Percentiles rank a stretch among this genome's conserved stretches.
Evolutionary conservation across 2,113 vertebrate genomes (phyloP).

Genomic region (Sarotherodon lohbergeri): DNA sequence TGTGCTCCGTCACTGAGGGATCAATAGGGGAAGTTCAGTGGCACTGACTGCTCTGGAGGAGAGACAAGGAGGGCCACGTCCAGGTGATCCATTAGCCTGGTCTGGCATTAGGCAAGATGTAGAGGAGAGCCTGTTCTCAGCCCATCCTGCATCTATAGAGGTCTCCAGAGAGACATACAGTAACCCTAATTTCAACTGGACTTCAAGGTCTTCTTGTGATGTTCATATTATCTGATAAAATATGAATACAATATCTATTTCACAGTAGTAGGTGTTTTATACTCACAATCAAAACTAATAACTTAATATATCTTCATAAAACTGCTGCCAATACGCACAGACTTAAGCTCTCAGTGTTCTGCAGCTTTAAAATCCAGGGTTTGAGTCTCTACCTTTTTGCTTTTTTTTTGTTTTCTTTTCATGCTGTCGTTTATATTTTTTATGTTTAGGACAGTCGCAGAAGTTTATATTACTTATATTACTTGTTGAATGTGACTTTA

Average conservation of each 20-base stretch:
- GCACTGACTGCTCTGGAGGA: slow-evolving; percentile 46
- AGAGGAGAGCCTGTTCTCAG: slow-evolving; percentile 39
- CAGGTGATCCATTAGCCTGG: slow-evolving; percentile 68
- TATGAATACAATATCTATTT: background rate
- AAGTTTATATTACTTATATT: background rate
- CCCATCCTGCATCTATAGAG: background rate
- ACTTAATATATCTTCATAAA: background rate
- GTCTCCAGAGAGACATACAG: background rate
- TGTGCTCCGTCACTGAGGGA: slow-evolving; percentile 61
- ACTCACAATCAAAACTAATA: background rate
- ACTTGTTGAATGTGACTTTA: background rate
- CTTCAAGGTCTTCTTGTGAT: background rate
- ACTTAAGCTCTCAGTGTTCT: background rate
- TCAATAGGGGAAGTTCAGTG: slow-evolving; percentile 70
- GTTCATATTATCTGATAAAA: background rate
- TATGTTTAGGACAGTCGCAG: background rate
- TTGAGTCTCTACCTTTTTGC: background rate
- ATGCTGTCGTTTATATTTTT: background rate
- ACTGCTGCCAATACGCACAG: background rate
- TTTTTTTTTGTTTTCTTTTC: background rate
- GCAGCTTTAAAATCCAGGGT: background rate
- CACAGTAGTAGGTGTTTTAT: background rate
- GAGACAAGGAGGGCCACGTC: slow-evolving; percentile 46
- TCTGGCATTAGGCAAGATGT: slow-evolving; percentile 49
- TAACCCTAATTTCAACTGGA: background rate